Percentiles rank a stretch among this genome's conserved stretches.
These are phyloP conservation scores for Papilio machaon DNA, from an alignment of 1,140 invertebrate species.

Conservation along the genomic window DNA sequence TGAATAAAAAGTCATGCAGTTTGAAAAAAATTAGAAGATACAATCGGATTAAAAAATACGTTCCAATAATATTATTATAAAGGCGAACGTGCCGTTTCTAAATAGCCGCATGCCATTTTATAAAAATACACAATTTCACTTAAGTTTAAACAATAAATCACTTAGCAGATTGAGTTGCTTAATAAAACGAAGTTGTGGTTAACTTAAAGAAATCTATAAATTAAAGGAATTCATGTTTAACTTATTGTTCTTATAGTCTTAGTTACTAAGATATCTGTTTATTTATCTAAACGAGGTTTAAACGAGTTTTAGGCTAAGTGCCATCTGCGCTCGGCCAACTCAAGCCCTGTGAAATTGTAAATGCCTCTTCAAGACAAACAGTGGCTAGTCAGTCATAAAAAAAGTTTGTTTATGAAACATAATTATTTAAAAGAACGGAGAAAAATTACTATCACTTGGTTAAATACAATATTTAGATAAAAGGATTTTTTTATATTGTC, in stretches of 20 bases:
- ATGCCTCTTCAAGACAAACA: too few relatives aligned
- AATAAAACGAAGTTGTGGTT: not conserved
- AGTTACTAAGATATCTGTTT: too few relatives aligned
- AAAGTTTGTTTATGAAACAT: too few relatives aligned
- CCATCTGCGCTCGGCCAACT: too few relatives aligned
- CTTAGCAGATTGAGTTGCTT: constrained; percentile 25
- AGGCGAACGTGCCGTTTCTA: not conserved
- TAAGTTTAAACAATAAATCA: constrained; percentile 7
- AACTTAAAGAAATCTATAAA: not conserved
- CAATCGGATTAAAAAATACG: not conserved
- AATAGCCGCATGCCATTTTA: constrained; percentile 24
- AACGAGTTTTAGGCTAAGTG: too few relatives aligned
- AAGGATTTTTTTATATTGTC: too few relatives aligned
- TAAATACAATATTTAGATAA: too few relatives aligned
- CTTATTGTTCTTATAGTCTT: not conserved
- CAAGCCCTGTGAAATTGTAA: too few relatives aligned
- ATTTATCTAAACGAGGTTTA: too few relatives aligned
- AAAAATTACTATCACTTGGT: too few relatives aligned
- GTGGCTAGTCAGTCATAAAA: too few relatives aligned
- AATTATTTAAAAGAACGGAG: too few relatives aligned
- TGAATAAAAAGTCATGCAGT: not conserved
- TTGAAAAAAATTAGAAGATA: not conserved
- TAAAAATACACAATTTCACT: constrained; percentile 14
- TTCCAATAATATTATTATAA: constrained; percentile 8
- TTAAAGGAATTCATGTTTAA: not conserved